Conservation (phyloP, 2,113 vertebrate species). For the Myanophis thanlyinensis region DNA sequence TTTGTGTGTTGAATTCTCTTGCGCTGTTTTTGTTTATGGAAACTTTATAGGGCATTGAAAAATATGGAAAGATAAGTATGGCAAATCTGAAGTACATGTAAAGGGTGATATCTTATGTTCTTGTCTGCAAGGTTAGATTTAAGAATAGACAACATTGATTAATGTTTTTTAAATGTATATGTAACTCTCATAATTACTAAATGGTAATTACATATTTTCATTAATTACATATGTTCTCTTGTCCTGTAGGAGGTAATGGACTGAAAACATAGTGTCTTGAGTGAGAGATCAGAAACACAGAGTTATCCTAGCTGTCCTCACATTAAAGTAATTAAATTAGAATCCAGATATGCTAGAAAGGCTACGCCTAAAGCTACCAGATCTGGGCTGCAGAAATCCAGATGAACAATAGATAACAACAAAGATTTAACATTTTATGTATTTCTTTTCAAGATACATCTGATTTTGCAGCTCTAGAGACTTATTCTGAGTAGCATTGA, state of each 20-base stretch:
- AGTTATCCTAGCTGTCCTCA: not conserved
- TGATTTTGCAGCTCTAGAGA: not conserved
- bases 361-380: not conserved
- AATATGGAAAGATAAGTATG: not conserved
- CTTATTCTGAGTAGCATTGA: not conserved
- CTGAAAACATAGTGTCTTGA: not conserved
- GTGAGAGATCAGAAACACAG: not conserved
- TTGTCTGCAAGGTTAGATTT: not conserved
- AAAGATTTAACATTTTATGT: not conserved
- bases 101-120: not conserved
- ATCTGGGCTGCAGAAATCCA: not conserved
- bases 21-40: not conserved
- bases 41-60: not conserved
- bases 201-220: not conserved
- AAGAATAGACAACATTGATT: not conserved
- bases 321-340: not conserved
- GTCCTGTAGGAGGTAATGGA: not conserved
- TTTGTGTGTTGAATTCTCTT: not conserved
- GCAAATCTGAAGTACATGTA: not conserved
- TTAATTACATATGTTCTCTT: too few species aligned
- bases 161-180: not conserved
- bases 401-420: not conserved
- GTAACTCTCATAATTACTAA: not conserved
- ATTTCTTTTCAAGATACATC: not conserved
- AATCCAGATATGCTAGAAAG: not conserved